These are phyloP conservation scores for Atethmia centrago DNA, from an alignment of 2,888 invertebrate genomes.

Conservation along the genomic window DNA sequence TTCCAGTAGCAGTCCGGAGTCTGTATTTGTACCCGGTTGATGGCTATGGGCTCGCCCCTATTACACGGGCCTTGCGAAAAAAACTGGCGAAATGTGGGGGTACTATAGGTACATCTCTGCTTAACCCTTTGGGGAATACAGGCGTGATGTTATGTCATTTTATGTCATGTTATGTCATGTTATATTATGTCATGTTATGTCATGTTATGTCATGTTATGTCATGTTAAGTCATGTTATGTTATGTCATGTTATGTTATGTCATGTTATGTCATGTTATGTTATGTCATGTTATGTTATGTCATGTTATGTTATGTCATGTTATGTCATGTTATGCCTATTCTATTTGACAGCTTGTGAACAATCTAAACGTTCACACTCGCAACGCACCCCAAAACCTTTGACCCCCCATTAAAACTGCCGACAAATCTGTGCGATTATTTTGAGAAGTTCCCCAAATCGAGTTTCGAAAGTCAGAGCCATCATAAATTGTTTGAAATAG, in stretches of 20 bases:
- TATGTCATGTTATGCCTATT: not conserved
- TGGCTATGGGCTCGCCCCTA: no score
- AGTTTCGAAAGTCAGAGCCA: conserved; percentile 63
- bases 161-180: not conserved
- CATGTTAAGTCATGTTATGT: no score
- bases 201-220: not conserved
- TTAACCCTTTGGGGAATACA: not conserved
- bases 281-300: not conserved
- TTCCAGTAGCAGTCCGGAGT: no score
- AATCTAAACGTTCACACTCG: not conserved
- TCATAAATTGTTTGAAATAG: conserved; percentile 76
- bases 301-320: not conserved
- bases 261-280: not conserved
- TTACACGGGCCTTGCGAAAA: no score
- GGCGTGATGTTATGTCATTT: not conserved
- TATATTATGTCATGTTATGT: not conserved
- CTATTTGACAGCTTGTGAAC: not conserved
- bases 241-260: not conserved
- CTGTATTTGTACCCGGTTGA: no score
- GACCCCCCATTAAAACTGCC: conserved; percentile 63
- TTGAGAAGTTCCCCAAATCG: conserved; percentile 65
- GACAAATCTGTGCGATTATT: conserved; percentile 72
- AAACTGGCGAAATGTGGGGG: not conserved
- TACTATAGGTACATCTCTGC: not conserved
- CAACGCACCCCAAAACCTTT: conserved; percentile 30